Conservation (phyloP, 2,888 invertebrate species). For the Lypha dubia region DNA sequence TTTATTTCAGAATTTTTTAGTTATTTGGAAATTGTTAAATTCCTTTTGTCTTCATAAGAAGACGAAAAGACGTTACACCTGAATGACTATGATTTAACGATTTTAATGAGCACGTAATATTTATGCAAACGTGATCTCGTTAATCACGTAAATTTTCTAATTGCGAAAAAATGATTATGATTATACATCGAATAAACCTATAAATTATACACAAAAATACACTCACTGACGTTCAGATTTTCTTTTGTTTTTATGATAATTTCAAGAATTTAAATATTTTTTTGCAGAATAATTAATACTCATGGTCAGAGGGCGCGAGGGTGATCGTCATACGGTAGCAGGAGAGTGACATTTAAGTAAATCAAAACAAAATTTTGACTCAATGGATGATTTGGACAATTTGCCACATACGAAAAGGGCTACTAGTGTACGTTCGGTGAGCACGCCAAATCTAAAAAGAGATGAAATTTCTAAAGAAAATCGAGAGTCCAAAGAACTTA, state of each 20-base stretch:
- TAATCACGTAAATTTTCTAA: conserved; percentile 68
- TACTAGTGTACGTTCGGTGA: conserved; percentile 79
- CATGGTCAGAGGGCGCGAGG: conserved; percentile 68
- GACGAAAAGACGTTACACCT: conserved; percentile 46
- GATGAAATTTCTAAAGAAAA: conserved; percentile 65
- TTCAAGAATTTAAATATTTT: conserved; percentile 13
- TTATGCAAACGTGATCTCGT: conserved; percentile 69
- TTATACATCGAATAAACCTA: conserved; percentile 46
- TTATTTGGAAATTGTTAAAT: conserved; percentile 33
- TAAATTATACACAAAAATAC: conserved; percentile 49
- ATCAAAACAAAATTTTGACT: conserved; percentile 79
- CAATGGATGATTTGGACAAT: conserved; percentile 77
- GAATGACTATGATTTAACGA: conserved; percentile 53
- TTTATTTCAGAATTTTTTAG: conserved; percentile 48
- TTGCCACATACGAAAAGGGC: conserved; percentile 78
- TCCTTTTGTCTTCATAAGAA: conserved; percentile 42
- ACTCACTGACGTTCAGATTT: conserved; percentile 11
- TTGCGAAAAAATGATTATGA: conserved; percentile 50
- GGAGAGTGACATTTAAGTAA: conserved; percentile 83
- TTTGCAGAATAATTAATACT: conserved; percentile 35
- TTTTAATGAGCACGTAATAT: conserved; percentile 64
- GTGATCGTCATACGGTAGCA: conserved; percentile 84
- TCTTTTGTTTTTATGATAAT: conserved; percentile 14
- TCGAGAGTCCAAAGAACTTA: conserved; percentile 74
- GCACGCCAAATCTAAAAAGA: conserved; percentile 75